Evolutionary conservation across 2,113 vertebrate genomes (phyloP).

Genomic region (Tragelaphus scriptus): DNA sequence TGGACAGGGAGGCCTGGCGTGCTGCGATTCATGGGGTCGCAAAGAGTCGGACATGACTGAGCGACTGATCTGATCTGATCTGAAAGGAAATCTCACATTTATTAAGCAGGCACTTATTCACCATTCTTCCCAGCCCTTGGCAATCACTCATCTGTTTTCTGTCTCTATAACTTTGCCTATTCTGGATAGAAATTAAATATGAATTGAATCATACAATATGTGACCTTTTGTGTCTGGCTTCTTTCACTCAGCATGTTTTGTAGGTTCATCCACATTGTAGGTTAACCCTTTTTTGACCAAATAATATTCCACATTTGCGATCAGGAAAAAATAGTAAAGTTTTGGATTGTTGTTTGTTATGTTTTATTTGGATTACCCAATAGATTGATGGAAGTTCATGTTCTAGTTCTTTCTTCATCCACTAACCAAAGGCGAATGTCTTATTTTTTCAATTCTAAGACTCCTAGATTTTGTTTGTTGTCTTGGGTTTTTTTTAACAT

Average conservation of each 20-base stretch:
- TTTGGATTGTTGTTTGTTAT: neutral
- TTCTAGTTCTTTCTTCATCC: neutral
- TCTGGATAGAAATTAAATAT: neutral
- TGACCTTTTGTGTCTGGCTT: neutral
- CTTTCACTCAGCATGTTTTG: neutral
- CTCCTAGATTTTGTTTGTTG: neutral
- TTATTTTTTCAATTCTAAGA: neutral
- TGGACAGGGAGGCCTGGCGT: too few species aligned
- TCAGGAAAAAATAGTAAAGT: neutral
- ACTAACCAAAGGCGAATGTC: neutral
- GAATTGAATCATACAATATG: neutral
- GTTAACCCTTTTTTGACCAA: neutral
- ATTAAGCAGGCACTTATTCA: neutral
- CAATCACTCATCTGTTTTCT: neutral
- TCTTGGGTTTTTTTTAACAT: neutral
- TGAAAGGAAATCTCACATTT: neutral
- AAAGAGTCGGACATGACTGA: too few species aligned
- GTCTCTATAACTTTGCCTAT: neutral
- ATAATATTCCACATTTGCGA: neutral
- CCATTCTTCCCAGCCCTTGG: too few species aligned
- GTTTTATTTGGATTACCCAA: neutral
- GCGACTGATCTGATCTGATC: too few species aligned
- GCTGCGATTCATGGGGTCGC: too few species aligned
- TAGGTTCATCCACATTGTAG: neutral
- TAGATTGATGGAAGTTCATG: neutral